phyloP scores from a whole-genome alignment of 2,888 invertebrate species.

The Epinotia demarniana region DNA sequence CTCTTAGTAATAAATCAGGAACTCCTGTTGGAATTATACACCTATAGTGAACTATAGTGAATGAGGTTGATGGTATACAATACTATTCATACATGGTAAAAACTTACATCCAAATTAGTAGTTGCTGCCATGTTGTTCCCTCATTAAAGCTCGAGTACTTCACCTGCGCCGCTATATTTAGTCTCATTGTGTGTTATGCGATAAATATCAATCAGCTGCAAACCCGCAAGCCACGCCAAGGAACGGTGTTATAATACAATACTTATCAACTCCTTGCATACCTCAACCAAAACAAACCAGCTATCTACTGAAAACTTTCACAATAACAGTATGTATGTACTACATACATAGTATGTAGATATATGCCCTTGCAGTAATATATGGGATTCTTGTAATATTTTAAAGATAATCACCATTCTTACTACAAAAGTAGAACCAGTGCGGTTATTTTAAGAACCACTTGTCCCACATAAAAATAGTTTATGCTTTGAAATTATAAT shows the following conservation, averaged over 20 bases:
- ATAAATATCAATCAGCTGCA: conserved; percentile 69
- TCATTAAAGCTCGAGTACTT: conserved; percentile 65
- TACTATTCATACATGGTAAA: background rate
- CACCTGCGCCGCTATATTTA: conserved; percentile 78
- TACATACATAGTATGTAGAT: no score
- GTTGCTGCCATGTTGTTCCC: conserved; percentile 53
- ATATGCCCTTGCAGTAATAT: conserved; percentile 51
- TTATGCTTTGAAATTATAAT: conserved; percentile 32
- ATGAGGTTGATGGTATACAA: no score
- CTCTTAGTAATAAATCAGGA: background rate
- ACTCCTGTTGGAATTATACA: background rate
- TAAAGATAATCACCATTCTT: conserved; percentile 41
- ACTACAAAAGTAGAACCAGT: conserved; percentile 39
- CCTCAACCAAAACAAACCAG: conserved; percentile 49
- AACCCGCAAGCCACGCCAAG: conserved; percentile 37
- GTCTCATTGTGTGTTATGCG: conserved; percentile 77
- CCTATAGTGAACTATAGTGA: no score
- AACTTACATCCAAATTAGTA: conserved; percentile 10
- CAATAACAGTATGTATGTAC: conserved; percentile 24
- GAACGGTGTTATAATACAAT: conserved; percentile 34
- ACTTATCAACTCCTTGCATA: conserved; percentile 39
- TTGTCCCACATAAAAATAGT: conserved; percentile 45
- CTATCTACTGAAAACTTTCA: background rate
- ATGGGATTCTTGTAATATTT: conserved; percentile 49
- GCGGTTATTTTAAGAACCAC: conserved; percentile 42